A percentile compares a stretch with the other conserved stretches of the same genome.
These are phyloP conservation scores for Hemicrepidius hirtus DNA, from an alignment of 2,888 invertebrate species.

Conservation along the genomic window DNA sequence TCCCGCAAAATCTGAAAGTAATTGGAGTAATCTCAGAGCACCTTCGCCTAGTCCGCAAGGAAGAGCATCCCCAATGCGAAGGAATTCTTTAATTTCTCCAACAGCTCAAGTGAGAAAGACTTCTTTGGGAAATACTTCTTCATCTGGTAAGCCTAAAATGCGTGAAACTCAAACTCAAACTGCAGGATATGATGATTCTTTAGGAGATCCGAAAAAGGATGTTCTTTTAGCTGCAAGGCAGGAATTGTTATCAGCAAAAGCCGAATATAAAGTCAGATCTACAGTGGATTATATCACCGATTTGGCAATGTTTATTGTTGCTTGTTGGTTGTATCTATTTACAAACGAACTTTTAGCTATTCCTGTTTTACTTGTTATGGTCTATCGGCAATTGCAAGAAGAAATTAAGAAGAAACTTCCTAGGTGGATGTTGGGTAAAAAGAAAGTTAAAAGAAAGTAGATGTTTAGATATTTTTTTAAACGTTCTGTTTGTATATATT, in stretches of 20 bases:
- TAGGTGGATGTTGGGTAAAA: constrained; percentile 73
- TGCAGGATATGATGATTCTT: constrained; percentile 54
- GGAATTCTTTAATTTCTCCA: constrained; percentile 39
- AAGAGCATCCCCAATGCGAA: constrained; percentile 55
- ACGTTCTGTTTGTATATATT: constrained; percentile 3
- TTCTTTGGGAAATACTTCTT: constrained; percentile 32
- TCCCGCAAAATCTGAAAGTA: constrained; percentile 12
- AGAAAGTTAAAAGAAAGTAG: constrained; percentile 46
- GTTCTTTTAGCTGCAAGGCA: constrained; percentile 66
- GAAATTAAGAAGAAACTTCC: constrained; percentile 77
- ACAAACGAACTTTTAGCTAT: constrained; percentile 87
- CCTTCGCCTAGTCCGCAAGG: constrained; percentile 43
- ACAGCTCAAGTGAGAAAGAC: constrained; percentile 9
- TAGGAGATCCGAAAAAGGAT: constrained; percentile 8
- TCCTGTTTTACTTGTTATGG: constrained; percentile 84
- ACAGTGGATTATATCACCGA: constrained; percentile 84
- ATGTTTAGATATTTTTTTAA: not conserved
- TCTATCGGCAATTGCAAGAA: constrained; percentile 85
- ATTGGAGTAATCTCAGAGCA: constrained; percentile 50
- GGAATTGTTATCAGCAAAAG: constrained; percentile 77
- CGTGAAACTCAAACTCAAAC: constrained; percentile 70
- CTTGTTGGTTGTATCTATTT: constrained; percentile 88
- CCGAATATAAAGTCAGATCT: constrained; percentile 81
- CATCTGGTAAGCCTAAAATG: constrained; percentile 60
- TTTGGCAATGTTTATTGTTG: constrained; percentile 82